Conservation (phyloP, 2,888 invertebrate genomes). For the Chrysopilus asiliformis region DNA sequence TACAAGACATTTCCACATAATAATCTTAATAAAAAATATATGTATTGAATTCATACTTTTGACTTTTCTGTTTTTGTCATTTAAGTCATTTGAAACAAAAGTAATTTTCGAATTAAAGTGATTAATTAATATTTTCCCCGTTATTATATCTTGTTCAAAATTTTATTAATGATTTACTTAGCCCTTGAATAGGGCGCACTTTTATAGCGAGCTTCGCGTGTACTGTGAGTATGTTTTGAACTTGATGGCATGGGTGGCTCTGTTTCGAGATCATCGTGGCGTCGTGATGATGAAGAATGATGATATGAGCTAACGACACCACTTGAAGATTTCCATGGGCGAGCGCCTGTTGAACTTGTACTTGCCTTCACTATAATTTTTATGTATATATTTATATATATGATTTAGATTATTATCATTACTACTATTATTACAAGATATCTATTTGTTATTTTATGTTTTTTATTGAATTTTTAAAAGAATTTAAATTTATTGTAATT, state of each 20-base stretch:
- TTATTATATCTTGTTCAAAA: too few species aligned
- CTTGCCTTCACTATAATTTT: slow-evolving; percentile 13
- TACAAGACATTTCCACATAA: too few species aligned
- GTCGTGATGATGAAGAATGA: slow-evolving; percentile 13
- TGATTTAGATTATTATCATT: slow-evolving; percentile 6
- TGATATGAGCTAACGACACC: slow-evolving; percentile 11
- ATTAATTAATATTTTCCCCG: too few species aligned
- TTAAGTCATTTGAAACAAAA: too few species aligned
- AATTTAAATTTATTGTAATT: too few species aligned
- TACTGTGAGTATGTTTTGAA: slow-evolving; percentile 15
- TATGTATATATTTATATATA: slow-evolving; percentile 5
- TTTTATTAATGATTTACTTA: slow-evolving; percentile 13
- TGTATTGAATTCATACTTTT: too few species aligned
- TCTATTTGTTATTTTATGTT: slow-evolving; percentile 8
- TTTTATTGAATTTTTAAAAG: too few species aligned
- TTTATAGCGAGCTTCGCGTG: slow-evolving; percentile 40
- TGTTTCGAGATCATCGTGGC: slow-evolving; percentile 11
- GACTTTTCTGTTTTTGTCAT: too few species aligned
- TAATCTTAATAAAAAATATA: too few species aligned
- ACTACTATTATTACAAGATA: slow-evolving; percentile 6
- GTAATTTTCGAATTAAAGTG: too few species aligned
- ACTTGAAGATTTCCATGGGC: slow-evolving; percentile 16
- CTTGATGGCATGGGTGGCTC: slow-evolving; percentile 6
- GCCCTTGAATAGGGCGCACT: slow-evolving; percentile 45
- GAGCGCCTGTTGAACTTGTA: slow-evolving; percentile 11